Conservation (phyloP, 2,888 invertebrate species). For the Selenia dentaria region DNA sequence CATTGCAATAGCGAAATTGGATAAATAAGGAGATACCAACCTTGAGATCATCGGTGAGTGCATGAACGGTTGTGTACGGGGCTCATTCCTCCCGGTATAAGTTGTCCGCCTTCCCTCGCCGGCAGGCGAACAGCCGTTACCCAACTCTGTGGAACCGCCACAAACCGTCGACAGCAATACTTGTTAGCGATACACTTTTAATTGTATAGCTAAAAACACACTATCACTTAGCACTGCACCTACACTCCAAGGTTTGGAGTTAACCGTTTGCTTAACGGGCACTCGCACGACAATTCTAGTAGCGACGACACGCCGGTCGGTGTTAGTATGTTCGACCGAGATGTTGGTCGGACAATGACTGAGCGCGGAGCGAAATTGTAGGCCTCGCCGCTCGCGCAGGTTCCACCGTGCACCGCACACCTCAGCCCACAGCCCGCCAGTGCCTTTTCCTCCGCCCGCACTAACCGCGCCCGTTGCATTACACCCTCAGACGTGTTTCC, state of each 20-base stretch:
- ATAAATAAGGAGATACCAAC: slow-evolving; percentile 39
- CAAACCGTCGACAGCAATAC: slow-evolving; percentile 68
- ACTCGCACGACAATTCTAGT: slow-evolving; percentile 69
- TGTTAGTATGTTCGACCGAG: slow-evolving; percentile 68
- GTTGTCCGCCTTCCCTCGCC: slow-evolving; percentile 78
- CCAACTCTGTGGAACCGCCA: slow-evolving; percentile 70
- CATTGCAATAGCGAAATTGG: slow-evolving; percentile 10
- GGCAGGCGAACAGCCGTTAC: slow-evolving; percentile 79
- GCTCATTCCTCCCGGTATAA: slow-evolving; percentile 82
- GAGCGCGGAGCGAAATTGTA: slow-evolving; percentile 60
- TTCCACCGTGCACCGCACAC: slow-evolving; percentile 45
- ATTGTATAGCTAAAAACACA: slow-evolving; percentile 81
- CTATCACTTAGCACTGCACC: slow-evolving; percentile 79
- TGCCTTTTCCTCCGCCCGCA: slow-evolving; percentile 35
- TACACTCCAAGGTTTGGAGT: slow-evolving; percentile 69
- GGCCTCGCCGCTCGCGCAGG: slow-evolving; percentile 69
- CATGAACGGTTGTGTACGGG: slow-evolving; percentile 76
- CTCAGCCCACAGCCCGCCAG: slow-evolving; percentile 34
- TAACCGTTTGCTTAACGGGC: slow-evolving; percentile 72
- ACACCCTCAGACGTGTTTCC: slow-evolving; percentile 60
- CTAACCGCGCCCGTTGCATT: slow-evolving; percentile 44
- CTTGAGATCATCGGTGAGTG: slow-evolving; percentile 84
- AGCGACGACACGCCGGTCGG: slow-evolving; percentile 70
- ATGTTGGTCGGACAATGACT: slow-evolving; percentile 80
- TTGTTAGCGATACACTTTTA: slow-evolving; percentile 79